Conservation (phyloP, 35 echinoderm and acorn worm species). For the Amphiura filiformis region DNA sequence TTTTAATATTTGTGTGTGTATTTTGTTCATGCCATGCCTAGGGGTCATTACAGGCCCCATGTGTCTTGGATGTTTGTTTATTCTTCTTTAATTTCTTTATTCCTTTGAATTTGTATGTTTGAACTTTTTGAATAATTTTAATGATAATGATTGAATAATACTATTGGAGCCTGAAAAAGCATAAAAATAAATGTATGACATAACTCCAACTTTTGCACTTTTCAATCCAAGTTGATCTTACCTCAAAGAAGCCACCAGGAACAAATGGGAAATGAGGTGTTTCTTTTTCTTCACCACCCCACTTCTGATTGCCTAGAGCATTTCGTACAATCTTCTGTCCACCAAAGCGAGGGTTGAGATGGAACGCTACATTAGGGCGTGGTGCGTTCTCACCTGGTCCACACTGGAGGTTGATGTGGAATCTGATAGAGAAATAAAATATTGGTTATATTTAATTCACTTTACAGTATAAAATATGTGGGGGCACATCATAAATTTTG, state of each 20-base stretch:
- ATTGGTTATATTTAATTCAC: not conserved
- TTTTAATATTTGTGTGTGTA: too few species aligned
- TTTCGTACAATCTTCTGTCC: constrained; percentile 53
- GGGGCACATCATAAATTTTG: not conserved
- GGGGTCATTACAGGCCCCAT: too few species aligned
- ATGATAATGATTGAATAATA: too few species aligned
- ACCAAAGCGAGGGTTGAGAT: constrained; percentile 71
- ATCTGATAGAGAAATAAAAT: constrained; percentile 19
- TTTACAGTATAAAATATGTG: not conserved
- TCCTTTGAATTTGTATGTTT: too few species aligned
- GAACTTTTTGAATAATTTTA: too few species aligned
- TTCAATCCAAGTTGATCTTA: too few species aligned
- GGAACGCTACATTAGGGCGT: constrained; percentile 56
- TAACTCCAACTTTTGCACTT: too few species aligned
- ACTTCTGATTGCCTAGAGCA: constrained; percentile 52
- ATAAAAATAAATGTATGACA: too few species aligned
- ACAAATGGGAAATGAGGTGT: constrained; percentile 67
- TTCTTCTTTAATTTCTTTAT: too few species aligned
- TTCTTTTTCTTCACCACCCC: constrained; percentile 65
- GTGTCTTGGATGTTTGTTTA: too few species aligned
- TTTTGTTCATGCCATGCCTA: too few species aligned
- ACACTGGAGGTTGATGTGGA: constrained; percentile 74
- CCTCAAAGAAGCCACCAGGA: constrained; percentile 79
- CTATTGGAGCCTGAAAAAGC: too few species aligned
- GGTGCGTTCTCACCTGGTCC: constrained; percentile 49